Base-by-base conservation (phyloP, 2,797 vertebrate species). In the Falco peregrinus region DNA sequence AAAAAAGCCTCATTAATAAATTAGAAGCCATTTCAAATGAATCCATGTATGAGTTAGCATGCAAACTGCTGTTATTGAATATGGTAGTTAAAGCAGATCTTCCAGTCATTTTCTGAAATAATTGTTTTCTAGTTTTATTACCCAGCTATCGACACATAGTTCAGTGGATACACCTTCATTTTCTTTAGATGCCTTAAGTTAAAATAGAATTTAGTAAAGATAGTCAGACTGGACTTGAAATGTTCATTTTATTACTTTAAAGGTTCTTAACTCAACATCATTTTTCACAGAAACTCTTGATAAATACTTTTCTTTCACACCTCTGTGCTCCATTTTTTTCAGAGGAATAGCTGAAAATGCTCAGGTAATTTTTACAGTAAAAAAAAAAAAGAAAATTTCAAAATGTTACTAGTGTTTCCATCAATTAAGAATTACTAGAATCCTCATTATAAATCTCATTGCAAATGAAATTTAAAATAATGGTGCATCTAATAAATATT, bases 1-100 rank as follows among this genome's bases (percentile, higher is more conserved):
- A 59, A 90, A 79, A 76, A 93, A 63, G 10, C 20, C 68, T 92
- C 76, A 96, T 95, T 96, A 96, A 96, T 97, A 95, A 97, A 92
- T 95, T 73, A 96, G 82, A 56, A 94, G 69, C 57, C 76, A 85
- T 95, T 94, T 96, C 69, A 84, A 73, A 69, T 60, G 70, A 90
- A n/a, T 87, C 89, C 59, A 43, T 76, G 51, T 89, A 51, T 65
- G 82, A 87, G 50, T 76, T 84, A 71, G 56, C 73, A 45, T 53
- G 59, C 41, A 85, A 93, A 95, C 87, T 89, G 84, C 67, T 91
- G 45, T 87, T 67, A 78, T 53, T 86, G 93, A 93, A 84, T 37
- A 13, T 2, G 54, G 75, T 88, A 93, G 89, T 89, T 87, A 20
- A 48, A 70, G 75, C 70, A 87, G 54, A 70, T 59, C 65, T 75